phyloP scores from a whole-genome alignment of 2,113 vertebrate genomes.

The Bubo scandiacus region DNA sequence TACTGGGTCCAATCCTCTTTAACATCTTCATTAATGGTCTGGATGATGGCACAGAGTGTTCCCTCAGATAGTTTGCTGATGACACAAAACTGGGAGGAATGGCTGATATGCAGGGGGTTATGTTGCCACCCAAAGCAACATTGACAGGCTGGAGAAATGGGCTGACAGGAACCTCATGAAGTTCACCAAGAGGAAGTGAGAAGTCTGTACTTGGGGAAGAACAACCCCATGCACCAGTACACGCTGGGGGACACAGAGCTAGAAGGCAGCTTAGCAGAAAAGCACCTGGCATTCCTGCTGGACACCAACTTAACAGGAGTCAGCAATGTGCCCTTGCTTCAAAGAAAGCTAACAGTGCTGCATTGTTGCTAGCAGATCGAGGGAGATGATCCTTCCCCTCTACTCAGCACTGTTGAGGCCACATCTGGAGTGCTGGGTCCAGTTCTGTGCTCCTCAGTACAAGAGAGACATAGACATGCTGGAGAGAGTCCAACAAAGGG shows the following conservation, averaged over 20 bases:
- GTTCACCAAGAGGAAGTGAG: neutral
- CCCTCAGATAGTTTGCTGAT: neutral
- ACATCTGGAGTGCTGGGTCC: neutral
- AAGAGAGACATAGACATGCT: neutral
- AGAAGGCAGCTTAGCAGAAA: neutral
- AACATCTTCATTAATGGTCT: neutral
- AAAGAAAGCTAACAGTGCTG: neutral
- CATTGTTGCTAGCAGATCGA: neutral
- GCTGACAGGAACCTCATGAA: neutral
- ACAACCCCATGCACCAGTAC: fast-evolving
- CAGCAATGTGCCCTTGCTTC: neutral
- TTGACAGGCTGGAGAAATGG: neutral
- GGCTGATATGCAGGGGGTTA: neutral
- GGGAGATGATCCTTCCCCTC: neutral
- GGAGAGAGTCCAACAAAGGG: neutral
- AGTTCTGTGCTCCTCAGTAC: neutral
- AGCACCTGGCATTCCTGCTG: fast-evolving
- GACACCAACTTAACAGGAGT: neutral
- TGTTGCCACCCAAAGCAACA: neutral
- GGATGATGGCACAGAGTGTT: neutral
- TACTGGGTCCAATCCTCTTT: neutral
- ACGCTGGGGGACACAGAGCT: neutral
- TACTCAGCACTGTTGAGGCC: neutral
- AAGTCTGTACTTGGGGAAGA: neutral
- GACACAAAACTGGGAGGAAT: neutral